phyloP scores from a whole-genome alignment of 2,797 vertebrate species.

The Manis pentadactyla region DNA sequence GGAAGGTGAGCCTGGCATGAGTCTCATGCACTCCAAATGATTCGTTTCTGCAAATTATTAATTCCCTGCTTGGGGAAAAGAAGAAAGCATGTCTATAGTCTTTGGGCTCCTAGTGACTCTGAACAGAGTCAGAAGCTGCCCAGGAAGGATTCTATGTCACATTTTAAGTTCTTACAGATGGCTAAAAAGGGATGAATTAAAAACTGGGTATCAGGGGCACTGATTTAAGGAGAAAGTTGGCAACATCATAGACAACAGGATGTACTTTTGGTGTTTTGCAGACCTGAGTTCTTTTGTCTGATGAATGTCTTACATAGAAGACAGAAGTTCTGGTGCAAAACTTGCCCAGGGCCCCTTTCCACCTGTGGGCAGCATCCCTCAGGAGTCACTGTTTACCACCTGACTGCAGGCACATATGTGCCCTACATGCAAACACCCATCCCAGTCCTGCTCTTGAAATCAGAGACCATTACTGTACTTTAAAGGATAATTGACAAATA shows the following conservation, averaged over 20 bases:
- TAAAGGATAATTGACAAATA: conserved; percentile 75
- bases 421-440: neutral
- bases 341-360: neutral
- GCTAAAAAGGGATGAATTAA: conserved; percentile 19
- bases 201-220: conserved; percentile 48
- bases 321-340: neutral
- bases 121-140: conserved; percentile 63
- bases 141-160: conserved; percentile 50
- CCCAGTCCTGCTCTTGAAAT: conserved; percentile 71
- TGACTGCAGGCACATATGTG: neutral
- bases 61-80: too few species aligned
- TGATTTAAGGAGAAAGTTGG: conserved; percentile 39
- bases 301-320: conserved; percentile 4
- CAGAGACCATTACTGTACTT: conserved; percentile 63
- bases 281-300: neutral
- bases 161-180: conserved; percentile 69
- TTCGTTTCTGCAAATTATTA: neutral
- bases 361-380: neutral
- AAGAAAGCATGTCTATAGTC: neutral
- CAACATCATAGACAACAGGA: neutral
- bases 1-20: neutral
- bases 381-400: neutral
- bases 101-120: conserved; percentile 23
- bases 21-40: neutral
- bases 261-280: neutral